A percentile compares a stretch with the other conserved stretches of the same genome.
Evolutionary conservation across 2,797 vertebrate genomes (phyloP).

Genomic region (Valencia hispanica): DNA sequence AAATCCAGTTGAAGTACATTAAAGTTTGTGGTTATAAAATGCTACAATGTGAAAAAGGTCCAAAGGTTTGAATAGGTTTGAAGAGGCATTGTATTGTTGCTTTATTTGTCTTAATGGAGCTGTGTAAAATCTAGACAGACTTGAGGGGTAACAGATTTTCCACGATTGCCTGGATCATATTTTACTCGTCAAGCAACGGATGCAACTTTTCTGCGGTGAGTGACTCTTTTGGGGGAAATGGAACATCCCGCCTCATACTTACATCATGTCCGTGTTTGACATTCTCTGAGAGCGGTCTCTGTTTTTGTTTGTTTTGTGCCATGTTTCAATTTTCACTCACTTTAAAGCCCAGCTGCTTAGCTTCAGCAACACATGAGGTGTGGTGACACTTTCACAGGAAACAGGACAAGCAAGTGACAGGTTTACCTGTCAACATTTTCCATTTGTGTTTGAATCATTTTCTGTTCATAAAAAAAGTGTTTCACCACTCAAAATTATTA

Average conservation of each 20-base stretch:
- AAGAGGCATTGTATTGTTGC: not conserved
- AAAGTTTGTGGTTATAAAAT: not conserved
- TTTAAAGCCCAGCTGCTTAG: slow-evolving; percentile 27
- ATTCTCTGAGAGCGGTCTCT: slow-evolving; percentile 16
- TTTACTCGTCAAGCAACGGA: not conserved
- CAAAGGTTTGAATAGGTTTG: not conserved
- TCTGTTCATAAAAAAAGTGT: not conserved
- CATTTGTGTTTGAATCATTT: not conserved
- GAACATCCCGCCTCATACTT: not conserved
- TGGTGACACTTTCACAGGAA: slow-evolving; percentile 14
- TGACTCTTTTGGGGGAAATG: not conserved
- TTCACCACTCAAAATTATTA: not conserved
- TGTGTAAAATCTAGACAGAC: not conserved
- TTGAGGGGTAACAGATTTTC: not conserved
- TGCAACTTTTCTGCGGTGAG: not conserved
- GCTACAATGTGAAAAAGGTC: not conserved
- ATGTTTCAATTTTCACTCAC: slow-evolving; percentile 23
- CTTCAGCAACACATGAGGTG: slow-evolving; percentile 10
- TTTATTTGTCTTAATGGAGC: not conserved
- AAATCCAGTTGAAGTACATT: not conserved
- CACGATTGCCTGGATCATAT: not conserved
- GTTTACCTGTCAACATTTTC: slow-evolving; percentile 15
- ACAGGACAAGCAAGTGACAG: slow-evolving; percentile 10
- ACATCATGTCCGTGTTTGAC: slow-evolving; percentile 3
- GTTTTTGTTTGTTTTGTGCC: not conserved